A percentile compares a stretch with the other conserved stretches of the same genome.
Evolutionary conservation across 2,797 vertebrate species (phyloP).

Genomic region (Scomberomorus guttatus): DNA sequence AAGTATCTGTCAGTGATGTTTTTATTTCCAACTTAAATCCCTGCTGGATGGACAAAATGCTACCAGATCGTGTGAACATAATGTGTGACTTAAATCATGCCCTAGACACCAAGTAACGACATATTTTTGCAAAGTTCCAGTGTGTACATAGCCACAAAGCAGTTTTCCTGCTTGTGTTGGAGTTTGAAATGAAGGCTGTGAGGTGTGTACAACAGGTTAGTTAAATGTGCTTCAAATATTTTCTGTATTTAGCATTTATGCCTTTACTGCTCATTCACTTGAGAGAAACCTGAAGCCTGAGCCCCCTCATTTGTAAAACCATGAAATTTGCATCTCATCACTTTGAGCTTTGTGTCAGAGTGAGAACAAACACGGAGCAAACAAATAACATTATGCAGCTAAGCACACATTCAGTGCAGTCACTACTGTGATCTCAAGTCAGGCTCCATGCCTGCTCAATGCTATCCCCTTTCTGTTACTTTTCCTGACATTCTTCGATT

Average conservation of each 20-base stretch:
- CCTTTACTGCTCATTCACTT: constrained; percentile 46
- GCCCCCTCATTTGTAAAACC: constrained; percentile 32
- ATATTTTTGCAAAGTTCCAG: neutral
- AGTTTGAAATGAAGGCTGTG: constrained; percentile 13
- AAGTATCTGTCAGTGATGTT: constrained; percentile 29
- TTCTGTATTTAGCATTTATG: constrained; percentile 18
- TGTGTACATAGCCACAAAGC: constrained; percentile 1
- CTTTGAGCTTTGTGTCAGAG: constrained; percentile 51
- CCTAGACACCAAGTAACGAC: neutral
- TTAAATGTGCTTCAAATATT: constrained; percentile 27
- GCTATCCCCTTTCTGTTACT: constrained; percentile 45
- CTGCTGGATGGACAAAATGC: neutral
- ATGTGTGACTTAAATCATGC: neutral
- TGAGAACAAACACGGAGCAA: constrained; percentile 53
- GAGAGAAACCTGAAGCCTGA: constrained; percentile 36
- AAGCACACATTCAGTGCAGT: constrained; percentile 33
- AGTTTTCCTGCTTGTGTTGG: constrained; percentile 13
- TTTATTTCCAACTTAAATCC: constrained; percentile 31
- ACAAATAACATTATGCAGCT: constrained; percentile 62
- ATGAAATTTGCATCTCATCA: constrained; percentile 62
- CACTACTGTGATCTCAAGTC: constrained; percentile 52
- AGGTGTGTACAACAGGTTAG: constrained; percentile 4
- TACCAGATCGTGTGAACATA: neutral
- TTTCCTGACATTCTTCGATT: constrained; percentile 44
- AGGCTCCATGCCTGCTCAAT: constrained; percentile 44